These are phyloP conservation scores for Paralichthys olivaceus DNA, from an alignment of 2,113 vertebrate genomes.

Conservation along the genomic window DNA sequence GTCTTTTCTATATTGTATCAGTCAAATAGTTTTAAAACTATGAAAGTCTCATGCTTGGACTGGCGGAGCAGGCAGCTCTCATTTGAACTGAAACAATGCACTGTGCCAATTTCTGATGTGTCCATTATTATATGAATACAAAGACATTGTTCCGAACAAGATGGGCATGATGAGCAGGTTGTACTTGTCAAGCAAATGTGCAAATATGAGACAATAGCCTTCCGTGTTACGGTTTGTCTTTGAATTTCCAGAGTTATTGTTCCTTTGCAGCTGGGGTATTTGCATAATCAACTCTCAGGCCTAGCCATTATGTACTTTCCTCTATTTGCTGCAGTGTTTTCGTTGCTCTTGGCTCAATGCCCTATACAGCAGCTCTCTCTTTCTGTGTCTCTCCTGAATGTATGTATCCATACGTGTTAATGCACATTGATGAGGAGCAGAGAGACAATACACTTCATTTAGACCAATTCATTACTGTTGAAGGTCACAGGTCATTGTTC, in stretches of 20 bases:
- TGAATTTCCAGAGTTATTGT: constrained; percentile 76
- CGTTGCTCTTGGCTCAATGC: constrained; percentile 67
- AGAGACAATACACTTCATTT: constrained; percentile 36
- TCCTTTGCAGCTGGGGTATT: constrained; percentile 77
- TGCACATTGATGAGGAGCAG: constrained; percentile 37
- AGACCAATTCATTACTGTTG: constrained; percentile 23
- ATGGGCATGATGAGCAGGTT: constrained; percentile 76
- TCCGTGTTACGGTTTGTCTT: constrained; percentile 74
- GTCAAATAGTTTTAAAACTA: constrained; percentile 45
- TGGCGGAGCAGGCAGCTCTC: constrained; percentile 37
- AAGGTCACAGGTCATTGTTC: constrained; percentile 57
- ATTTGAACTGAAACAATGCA: constrained; percentile 69
- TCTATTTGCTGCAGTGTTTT: constrained; percentile 69
- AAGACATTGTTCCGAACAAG: constrained; percentile 69
- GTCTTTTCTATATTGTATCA: constrained; percentile 31
- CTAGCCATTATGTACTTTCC: constrained; percentile 67
- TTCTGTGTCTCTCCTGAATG: constrained; percentile 37
- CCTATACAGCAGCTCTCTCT: constrained; percentile 50
- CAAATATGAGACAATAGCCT: constrained; percentile 73
- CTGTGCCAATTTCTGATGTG: constrained; percentile 58
- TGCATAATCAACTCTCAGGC: constrained; percentile 78
- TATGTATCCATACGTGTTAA: constrained; percentile 45
- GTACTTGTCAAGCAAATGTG: constrained; percentile 76
- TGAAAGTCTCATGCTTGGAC: constrained; percentile 27
- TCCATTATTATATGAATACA: constrained; percentile 66